phyloP scores from a whole-genome alignment of 2,797 vertebrate genomes.

The Phoxinus dragarum region DNA sequence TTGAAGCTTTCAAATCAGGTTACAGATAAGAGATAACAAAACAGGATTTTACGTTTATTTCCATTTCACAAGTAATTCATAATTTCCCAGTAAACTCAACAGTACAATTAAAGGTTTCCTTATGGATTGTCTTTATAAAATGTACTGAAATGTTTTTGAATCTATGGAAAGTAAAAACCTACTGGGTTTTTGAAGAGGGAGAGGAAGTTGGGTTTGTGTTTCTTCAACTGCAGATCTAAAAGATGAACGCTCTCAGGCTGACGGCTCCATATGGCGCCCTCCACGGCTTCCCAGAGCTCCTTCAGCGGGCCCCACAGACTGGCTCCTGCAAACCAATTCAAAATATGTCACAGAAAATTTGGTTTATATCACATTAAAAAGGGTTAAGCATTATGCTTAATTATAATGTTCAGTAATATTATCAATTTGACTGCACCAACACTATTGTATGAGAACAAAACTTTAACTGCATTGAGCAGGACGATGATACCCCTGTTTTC shows the following conservation, averaged over 20 bases:
- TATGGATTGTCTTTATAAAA: neutral
- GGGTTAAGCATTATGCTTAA: neutral
- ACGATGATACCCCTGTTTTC: neutral
- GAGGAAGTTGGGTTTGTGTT: slow-evolving; percentile 94
- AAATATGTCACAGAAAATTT: neutral
- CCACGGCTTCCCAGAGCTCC: slow-evolving; percentile 93
- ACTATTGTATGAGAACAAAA: neutral
- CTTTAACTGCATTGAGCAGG: neutral
- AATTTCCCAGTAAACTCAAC: neutral
- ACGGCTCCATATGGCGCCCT: slow-evolving; percentile 88
- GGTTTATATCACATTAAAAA: neutral
- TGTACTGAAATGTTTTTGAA: neutral
- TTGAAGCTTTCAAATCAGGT: neutral
- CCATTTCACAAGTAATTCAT: neutral
- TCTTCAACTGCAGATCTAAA: slow-evolving; percentile 93
- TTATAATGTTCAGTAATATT: neutral
- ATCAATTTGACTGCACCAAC: neutral
- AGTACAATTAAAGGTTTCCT: neutral
- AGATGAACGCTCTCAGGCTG: slow-evolving; percentile 92
- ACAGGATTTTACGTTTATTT: neutral
- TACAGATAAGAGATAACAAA: neutral
- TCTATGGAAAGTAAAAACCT: slow-evolving; percentile 59
- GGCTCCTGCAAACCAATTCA: slow-evolving; percentile 80
- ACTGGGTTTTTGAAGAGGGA: slow-evolving; percentile 97
- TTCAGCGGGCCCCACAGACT: slow-evolving; percentile 97